Evolutionary conservation across 2,888 invertebrate species (phyloP), one percentile per base, ranked within the genome.

Genomic region (Diaperis boleti): DNA sequence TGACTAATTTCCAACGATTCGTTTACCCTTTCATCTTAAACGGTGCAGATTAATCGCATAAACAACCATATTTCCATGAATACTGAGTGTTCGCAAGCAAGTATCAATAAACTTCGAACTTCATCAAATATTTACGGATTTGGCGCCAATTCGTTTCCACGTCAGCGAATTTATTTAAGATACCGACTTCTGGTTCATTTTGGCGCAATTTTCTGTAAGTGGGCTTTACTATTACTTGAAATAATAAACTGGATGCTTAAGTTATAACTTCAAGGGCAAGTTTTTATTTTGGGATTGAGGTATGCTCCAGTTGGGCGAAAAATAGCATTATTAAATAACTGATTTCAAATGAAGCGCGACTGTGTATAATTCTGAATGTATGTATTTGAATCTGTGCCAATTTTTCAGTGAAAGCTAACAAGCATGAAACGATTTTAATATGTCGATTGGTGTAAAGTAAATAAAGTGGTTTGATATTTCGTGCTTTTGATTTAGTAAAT

Each of bases 1-100:
- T n/a, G n/a, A n/a, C n/a, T n/a, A n/a, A n/a, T n/a, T n/a, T n/a
- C n/a, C n/a, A n/a, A n/a, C n/a, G n/a, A n/a, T n/a, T n/a, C n/a
- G 33, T 33, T 33, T 33, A 45, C 37, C 22, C 57, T 47, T 47
- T 47, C 45, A 57, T 57, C 57, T 57, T 13, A 8, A 44, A 18
- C 35, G 56, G 37, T 57, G 37, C 33, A 8, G 11, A 13, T 33
- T 35, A 37, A 14, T 47, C 22, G 57, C 11, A 22, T 37, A 57
- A 57, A 57, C 37, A 57, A 47, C 47, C 57, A 57, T 57, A 47
- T 20, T 47, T 47, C 37, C n/a, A 44, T 42, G 44, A 50, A 14
- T n/a, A 31, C 8, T 14, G 37, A n/a, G n/a, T n/a, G n/a, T n/a
- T n/a, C n/a, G n/a, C n/a, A n/a, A n/a, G 15, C 17, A 3, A 33